Base-by-base conservation (phyloP, 2,888 invertebrate species). In the Idaea biselata region DNA sequence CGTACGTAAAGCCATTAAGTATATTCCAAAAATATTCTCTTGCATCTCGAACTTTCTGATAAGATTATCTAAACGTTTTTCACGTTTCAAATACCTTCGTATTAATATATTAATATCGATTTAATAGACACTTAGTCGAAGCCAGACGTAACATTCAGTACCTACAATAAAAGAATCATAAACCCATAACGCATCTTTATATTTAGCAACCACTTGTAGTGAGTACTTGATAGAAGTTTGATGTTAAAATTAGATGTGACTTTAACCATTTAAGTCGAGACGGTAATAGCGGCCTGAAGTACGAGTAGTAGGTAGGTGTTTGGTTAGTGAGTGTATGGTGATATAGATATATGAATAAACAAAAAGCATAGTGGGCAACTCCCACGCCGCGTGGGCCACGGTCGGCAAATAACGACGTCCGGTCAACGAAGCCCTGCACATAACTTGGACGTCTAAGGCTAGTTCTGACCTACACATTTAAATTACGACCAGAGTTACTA, bases 341-440 rank as follows among this genome's bases (percentile, higher is more conserved):
- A 44, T 44, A 44, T 44, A 44, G 44, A 44, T 44, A 44, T 11
- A 25, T 25, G 25, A 11, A 11, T 44, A 16, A 55, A 59, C 44
- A 44, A 44, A 44, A 44, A 44, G 44, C 44, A 44, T 44, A 44
- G 44, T 44, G 66, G 59, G 72, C 66, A 67, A 76, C 85, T 78
- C 87, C 83, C 78, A 87, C 88, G 66, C 69, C 60, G 84, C 83
- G 87, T 89, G 86, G 88, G 90, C 71, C 80, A 81, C 79, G 79
- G 80, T 81, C 80, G 81, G 82, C 80, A 89, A 90, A 91, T 87
- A 88, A 80, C 84, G 73, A 84, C 88, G 86, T 91, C 90, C 90
- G 89, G 89, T 82, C 80, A 81, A 74, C 80, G 79, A 71, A 74
- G 81, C 80, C 77, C 78, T 77, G 75, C 74, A 73, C 77, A 76